Evolutionary conservation across 2,113 vertebrate species (phyloP).

Genomic region (Laticauda colubrina): DNA sequence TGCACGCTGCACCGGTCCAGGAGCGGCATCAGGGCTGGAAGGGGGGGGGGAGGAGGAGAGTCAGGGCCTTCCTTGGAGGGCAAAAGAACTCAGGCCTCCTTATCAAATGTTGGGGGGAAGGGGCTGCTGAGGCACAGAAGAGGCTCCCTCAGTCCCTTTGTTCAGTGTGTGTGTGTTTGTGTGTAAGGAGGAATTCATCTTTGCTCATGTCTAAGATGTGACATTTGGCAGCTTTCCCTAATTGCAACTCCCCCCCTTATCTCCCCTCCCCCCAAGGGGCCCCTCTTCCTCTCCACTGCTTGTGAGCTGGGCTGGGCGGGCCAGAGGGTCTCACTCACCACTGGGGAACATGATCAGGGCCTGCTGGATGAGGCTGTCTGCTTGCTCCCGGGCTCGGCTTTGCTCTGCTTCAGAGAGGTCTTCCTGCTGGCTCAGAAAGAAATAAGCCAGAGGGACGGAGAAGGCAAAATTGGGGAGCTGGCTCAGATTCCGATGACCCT

Average conservation of each 20-base stretch:
- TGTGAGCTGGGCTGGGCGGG: background rate
- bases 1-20: conserved; percentile 89
- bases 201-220: background rate
- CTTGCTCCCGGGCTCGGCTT: conserved; percentile 66
- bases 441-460: conserved; percentile 87
- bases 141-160: background rate
- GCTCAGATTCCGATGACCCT: conserved; percentile 92
- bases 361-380: conserved; percentile 77
- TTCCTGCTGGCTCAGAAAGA: conserved; percentile 87
- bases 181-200: no score
- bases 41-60: background rate
- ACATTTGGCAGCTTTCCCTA: conserved; percentile 2
- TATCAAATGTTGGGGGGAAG: background rate
- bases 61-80: background rate
- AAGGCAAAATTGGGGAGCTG: conserved; percentile 97
- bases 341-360: conserved; percentile 91
- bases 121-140: background rate
- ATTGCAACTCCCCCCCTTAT: background rate
- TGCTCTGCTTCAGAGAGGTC: conserved; percentile 76
- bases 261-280: background rate
- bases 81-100: background rate
- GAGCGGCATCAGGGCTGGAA: conserved; percentile 84
- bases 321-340: conserved; percentile 66
- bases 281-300: background rate
- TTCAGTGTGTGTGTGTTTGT: background rate